Base-by-base conservation (phyloP, 2,797 vertebrate species). In the Pygocentrus nattereri region DNA sequence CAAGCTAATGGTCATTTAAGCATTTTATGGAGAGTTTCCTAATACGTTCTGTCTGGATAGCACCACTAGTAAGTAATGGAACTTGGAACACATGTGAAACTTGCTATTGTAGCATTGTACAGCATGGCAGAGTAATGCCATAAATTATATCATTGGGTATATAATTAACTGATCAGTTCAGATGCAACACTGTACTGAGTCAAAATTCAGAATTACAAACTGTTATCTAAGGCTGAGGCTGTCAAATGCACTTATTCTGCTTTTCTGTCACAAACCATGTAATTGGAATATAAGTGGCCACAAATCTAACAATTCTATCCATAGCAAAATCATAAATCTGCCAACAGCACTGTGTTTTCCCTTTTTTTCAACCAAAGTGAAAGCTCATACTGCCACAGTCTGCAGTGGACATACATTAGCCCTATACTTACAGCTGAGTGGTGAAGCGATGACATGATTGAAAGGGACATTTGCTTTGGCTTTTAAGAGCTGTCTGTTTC, bases 401-500 rank as follows among this genome's bases (percentile, higher is more conserved):
- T 80, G 71, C 82, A 74, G 56, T 75, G 76, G 79, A 79, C 71
- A 64, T 83, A 52, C 49, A 64, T 78, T 76, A 74, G 75, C 73
- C 82, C 81, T 81, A 75, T 88, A 84, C 87, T 86, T 83, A 85
- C 79, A 84, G 80, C 58, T 79, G 79, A 80, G 31, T 72, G 74
- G 77, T 77, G 74, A 82, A 76, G 81, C 56, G 64, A 82, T 85
- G 86, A 89, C 69, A 72, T 84, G 78, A 87, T 64, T 79, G 58
- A 83, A 87, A 87, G 44, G 68, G 84, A 87, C 85, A 71, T 88
- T 89, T 88, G 82, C 38, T 68, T 75, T 83, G 58, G 85, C 61
- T 88, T 88, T 88, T 85, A 89, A 85, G 79, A 85, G 83, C 79
- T 69, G 69, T 86, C 86, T 81, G 77, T 78, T 87, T 76, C 80